Percentiles rank a stretch among this genome's conserved stretches.
Evolutionary conservation across 2,797 vertebrate genomes (phyloP).

Genomic region (Serranus cabrilla): DNA sequence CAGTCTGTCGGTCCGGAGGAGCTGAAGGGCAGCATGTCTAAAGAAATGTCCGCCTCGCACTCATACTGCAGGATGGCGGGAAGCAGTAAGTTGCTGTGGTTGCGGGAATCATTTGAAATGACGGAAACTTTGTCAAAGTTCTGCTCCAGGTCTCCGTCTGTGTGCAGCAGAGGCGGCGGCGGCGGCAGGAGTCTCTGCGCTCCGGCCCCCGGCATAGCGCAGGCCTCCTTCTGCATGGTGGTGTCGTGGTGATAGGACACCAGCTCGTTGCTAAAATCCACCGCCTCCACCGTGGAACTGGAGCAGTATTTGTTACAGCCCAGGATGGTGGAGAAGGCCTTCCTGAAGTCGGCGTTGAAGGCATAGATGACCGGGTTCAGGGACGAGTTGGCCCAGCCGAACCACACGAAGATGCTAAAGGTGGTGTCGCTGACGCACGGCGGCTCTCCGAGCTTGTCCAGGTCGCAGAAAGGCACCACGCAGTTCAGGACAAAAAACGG

Average conservation of each 20-base stretch:
- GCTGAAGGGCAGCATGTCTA: constrained; percentile 81
- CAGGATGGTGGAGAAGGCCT: constrained; percentile 68
- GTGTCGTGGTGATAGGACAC: constrained; percentile 87
- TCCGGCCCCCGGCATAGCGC: constrained; percentile 19
- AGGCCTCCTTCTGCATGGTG: constrained; percentile 80
- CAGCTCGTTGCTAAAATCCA: constrained; percentile 87
- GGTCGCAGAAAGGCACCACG: constrained; percentile 84
- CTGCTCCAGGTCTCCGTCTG: constrained; percentile 47
- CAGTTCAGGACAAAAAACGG: constrained; percentile 90
- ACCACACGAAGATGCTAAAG: no score
- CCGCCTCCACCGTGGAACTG: constrained; percentile 74
- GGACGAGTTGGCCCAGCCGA: no score
- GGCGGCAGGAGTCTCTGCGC: constrained; percentile 61
- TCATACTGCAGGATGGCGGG: constrained; percentile 75
- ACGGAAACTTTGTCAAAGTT: constrained; percentile 72
- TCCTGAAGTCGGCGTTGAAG: no score
- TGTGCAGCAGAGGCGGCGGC: neutral
- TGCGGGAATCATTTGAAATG: constrained; percentile 60
- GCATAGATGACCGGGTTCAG: no score
- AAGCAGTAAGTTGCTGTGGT: constrained; percentile 60
- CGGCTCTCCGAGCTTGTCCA: neutral
- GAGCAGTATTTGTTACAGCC: constrained; percentile 83
- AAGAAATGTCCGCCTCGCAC: constrained; percentile 73
- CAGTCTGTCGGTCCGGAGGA: constrained; percentile 51
- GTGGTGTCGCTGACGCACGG: no score